Percentiles rank a stretch among this genome's conserved stretches.
These are phyloP conservation scores for Cherax quadricarinatus DNA, from an alignment of 1,140 invertebrate species.

Conservation along the genomic window DNA sequence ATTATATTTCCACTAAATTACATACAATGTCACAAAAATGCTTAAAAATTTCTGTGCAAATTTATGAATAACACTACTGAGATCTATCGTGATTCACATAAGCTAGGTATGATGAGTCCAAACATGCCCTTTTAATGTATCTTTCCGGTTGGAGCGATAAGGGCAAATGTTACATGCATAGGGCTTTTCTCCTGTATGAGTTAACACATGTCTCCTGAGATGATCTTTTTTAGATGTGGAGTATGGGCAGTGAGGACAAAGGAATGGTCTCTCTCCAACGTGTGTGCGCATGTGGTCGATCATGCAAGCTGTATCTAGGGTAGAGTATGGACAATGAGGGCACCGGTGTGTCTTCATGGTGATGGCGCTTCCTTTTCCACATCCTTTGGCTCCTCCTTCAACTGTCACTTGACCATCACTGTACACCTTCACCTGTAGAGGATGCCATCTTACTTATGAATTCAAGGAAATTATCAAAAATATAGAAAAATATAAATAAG, in stretches of 20 bases:
- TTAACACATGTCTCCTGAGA: constrained; percentile 33
- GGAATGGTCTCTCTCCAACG: constrained; percentile 43
- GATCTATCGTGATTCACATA: not conserved
- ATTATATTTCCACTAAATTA: no score
- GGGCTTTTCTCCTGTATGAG: constrained; percentile 47
- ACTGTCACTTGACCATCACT: constrained; percentile 54
- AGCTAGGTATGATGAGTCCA: constrained; percentile 47
- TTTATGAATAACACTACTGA: not conserved
- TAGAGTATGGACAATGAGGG: constrained; percentile 45
- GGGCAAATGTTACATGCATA: constrained; percentile 45
- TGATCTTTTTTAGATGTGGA: constrained; percentile 56
- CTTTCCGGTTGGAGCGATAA: constrained; percentile 48
- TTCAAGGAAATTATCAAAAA: constrained; percentile 52
- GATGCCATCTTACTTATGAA: constrained; percentile 54
- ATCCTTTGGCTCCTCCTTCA: constrained; percentile 49
- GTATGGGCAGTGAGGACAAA: constrained; percentile 45
- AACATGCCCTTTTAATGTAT: constrained; percentile 44
- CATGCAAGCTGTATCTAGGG: constrained; percentile 27
- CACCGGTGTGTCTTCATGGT: constrained; percentile 29
- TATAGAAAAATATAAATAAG: constrained; percentile 19
- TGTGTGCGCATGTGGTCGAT: constrained; percentile 50
- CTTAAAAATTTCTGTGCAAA: not conserved
- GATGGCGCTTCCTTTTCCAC: constrained; percentile 24
- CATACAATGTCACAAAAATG: no score
- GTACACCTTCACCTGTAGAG: constrained; percentile 58